Base-by-base conservation (phyloP, 2,888 invertebrate genomes). In the Xiphydria camelus region DNA sequence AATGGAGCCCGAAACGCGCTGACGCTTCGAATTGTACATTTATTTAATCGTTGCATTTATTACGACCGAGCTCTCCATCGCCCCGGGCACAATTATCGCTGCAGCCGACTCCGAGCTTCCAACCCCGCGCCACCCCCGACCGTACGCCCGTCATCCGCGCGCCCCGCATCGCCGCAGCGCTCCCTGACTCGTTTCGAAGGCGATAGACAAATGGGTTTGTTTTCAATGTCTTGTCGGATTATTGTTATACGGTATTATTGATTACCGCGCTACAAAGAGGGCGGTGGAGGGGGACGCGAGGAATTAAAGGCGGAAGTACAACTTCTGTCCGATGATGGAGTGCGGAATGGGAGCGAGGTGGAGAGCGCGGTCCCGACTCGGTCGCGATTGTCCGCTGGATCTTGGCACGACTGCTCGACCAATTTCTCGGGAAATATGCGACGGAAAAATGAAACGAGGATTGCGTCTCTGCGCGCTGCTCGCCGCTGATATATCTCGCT, bases 131-230 rank as follows among this genome's bases (percentile, higher is more conserved):
- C 26, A 33, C 22, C 31, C 9, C 9, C 26, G 37, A 9, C 7
- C 4, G 29, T 12, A 43, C 41, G 41, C 51, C 31, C 52, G 41
- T 55, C 49, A 55, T 54, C 49, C 45, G 47, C 51, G 50, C 45
- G 23, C 26, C 9, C 19, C 9, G 15, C 25, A 7, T 20, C 17
- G 15, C 15, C 26, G 29, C 2, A 22, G 32, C 32, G 20, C 25
- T 19, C 18, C 14, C 12, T 25, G 31, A 2, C 19, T 26, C 29
- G 19, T 36, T 15, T n/a, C 34, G 23, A 32, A 17, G n/a, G 6
- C 5, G 21, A 17, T 18, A 33, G 53, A 59, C 43, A 55, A 57
- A 57, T 52, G 47, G 55, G 34, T 46, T 59, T 57, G 56, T 59
- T 57, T 56, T 49, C 56, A 29, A 34, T 35, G 29, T 12, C 45